phyloP scores from a whole-genome alignment of 1,140 invertebrate species.

The Eciton burchellii region DNA sequence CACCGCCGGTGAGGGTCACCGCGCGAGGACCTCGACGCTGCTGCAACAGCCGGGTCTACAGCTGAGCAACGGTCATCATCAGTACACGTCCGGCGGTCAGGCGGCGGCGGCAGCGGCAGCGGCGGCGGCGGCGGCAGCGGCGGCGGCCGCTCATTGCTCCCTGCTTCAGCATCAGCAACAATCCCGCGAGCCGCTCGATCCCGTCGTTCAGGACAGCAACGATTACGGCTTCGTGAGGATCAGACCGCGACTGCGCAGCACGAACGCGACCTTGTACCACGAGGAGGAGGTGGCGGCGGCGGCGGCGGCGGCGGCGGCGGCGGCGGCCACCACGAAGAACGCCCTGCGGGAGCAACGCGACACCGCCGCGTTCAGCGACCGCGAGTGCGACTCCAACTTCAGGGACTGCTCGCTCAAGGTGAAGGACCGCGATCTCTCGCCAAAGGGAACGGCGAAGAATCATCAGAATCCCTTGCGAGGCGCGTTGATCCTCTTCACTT shows the following conservation, averaged over 20 bases:
- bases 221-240: conserved; percentile 84
- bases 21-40: conserved; percentile 85
- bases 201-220: conserved; percentile 72
- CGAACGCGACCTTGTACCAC: conserved; percentile 80
- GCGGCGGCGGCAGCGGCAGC: conserved; percentile 38
- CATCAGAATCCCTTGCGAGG: conserved; percentile 80
- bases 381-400: conserved; percentile 75
- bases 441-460: conserved; percentile 74
- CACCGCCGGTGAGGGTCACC: conserved; percentile 79
- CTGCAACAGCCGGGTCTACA: conserved; percentile 81
- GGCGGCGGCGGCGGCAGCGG: conserved; percentile 25
- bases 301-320: too few relatives aligned
- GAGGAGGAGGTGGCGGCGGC: conserved; percentile 74
- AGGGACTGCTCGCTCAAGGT: conserved; percentile 70
- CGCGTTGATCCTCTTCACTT: conserved; percentile 82
- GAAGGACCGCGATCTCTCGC: conserved; percentile 69
- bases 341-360: conserved; percentile 70
- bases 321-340: conserved; percentile 71
- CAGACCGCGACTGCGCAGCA: conserved; percentile 83
- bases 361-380: conserved; percentile 75
- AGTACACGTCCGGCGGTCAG: conserved; percentile 70
- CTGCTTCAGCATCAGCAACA: conserved; percentile 77
- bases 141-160: conserved; percentile 65
- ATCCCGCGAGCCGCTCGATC: conserved; percentile 61
- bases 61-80: conserved; percentile 72